Evolutionary conservation across 2,888 invertebrate genomes (phyloP).

Genomic region (Rhopalosiphum nymphaeae): DNA sequence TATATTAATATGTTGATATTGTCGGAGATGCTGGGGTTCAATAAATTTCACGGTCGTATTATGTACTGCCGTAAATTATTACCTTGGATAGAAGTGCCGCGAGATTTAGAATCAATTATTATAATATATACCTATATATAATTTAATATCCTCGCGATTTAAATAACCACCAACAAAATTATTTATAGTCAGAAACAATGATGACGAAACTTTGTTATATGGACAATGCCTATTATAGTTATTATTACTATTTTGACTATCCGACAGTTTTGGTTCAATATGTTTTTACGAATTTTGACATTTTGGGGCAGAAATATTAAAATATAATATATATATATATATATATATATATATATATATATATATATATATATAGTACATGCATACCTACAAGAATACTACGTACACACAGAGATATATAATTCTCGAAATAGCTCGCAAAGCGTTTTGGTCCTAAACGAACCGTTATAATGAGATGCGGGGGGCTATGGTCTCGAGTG

Average conservation of each 20-base stretch:
- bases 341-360: too few relatives aligned
- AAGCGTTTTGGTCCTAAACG: conserved; percentile 57
- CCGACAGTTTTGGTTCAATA: neutral
- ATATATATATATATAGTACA: neutral
- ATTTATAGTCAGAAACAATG: neutral
- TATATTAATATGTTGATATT: neutral
- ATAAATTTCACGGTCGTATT: neutral
- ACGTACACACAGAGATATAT: neutral
- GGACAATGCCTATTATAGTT: neutral
- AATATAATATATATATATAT: neutral
- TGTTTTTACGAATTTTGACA: conserved; percentile 31
- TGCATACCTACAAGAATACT: neutral
- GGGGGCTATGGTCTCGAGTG: conserved; percentile 22
- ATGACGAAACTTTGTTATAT: neutral
- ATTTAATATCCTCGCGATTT: neutral
- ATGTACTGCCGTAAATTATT: neutral
- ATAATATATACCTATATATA: neutral
- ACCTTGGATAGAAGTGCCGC: neutral
- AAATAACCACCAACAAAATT: neutral
- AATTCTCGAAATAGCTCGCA: conserved; percentile 50
- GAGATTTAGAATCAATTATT: neutral
- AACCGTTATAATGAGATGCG: conserved; percentile 57
- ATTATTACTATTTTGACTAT: conserved; percentile 16
- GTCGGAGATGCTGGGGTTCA: neutral
- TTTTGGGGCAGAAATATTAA: conserved; percentile 41